Evolutionary conservation across 2,888 invertebrate species (phyloP).

Genomic region (Agelastica alni): DNA sequence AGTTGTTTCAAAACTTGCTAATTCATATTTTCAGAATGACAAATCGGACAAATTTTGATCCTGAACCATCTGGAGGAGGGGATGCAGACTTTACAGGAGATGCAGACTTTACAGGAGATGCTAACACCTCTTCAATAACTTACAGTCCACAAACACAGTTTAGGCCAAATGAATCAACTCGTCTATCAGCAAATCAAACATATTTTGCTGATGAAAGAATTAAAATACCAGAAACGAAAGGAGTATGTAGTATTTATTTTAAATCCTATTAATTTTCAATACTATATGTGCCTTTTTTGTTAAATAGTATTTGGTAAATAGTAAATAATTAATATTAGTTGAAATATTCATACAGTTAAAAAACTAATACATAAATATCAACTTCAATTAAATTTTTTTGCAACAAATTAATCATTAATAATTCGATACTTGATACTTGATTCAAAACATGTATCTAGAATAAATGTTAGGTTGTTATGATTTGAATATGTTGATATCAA

Average conservation of each 20-base stretch:
- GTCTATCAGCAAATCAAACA: conserved; percentile 55
- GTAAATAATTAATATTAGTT: no score
- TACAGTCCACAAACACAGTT: conserved; percentile 1
- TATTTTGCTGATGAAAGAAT: conserved; percentile 68
- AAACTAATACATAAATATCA: no score
- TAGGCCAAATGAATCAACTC: conserved; percentile 47
- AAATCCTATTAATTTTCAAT: no score
- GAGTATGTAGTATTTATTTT: conserved; percentile 37
- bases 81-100: not conserved
- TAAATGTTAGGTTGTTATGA: no score
- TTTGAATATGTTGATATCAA: no score
- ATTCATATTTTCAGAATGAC: not conserved
- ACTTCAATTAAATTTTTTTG: no score
- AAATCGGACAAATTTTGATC: not conserved
- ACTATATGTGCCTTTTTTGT: no score
- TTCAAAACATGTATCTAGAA: no score
- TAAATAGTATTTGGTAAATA: no score
- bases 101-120: not conserved
- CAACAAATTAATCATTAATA: no score
- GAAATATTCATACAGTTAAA: no score
- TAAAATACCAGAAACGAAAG: conserved; percentile 62
- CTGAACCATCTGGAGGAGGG: not conserved
- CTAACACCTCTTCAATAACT: not conserved
- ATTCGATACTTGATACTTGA: no score
- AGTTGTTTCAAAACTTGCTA: not conserved